Evolutionary conservation across 2,797 vertebrate species (phyloP).

Genomic region (Sylvilagus floridanus): DNA sequence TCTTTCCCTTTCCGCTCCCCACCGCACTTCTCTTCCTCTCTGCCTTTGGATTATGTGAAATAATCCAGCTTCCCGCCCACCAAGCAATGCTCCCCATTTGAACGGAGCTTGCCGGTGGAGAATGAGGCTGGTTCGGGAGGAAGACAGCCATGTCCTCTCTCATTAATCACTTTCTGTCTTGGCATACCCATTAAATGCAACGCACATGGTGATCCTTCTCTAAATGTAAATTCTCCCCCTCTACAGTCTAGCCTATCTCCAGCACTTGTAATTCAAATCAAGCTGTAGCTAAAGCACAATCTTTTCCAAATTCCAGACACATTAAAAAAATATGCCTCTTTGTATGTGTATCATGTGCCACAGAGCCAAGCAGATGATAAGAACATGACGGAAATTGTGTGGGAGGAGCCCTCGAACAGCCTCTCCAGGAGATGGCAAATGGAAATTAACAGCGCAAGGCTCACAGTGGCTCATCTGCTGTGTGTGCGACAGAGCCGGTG

Average conservation of each 20-base stretch:
- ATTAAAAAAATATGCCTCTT: slow-evolving; percentile 47
- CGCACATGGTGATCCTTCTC: background rate
- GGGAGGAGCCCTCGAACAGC: slow-evolving; percentile 4
- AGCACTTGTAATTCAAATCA: slow-evolving; percentile 60
- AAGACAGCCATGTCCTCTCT: background rate
- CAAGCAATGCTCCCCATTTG: background rate
- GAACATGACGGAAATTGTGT: background rate
- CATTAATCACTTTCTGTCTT: background rate
- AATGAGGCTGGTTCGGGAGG: background rate
- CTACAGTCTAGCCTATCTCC: slow-evolving; percentile 51
- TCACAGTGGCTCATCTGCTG: background rate
- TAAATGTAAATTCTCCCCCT: background rate
- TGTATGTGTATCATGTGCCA: slow-evolving; percentile 41
- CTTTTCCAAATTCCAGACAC: slow-evolving; percentile 62
- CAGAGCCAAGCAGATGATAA: slow-evolving; percentile 38
- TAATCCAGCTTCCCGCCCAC: background rate
- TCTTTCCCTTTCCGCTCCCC: background rate
- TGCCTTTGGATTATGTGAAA: background rate
- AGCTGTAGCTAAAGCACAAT: slow-evolving; percentile 42
- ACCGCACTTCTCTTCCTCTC: background rate
- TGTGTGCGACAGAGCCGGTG: background rate
- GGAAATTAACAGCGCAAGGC: background rate
- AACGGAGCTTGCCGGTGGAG: background rate
- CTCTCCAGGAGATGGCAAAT: background rate
- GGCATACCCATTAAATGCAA: background rate